Percentiles rank a stretch among this genome's conserved stretches.
Evolutionary conservation across 2,113 vertebrate species (phyloP).

Genomic region (Sphyrna mokarran): DNA sequence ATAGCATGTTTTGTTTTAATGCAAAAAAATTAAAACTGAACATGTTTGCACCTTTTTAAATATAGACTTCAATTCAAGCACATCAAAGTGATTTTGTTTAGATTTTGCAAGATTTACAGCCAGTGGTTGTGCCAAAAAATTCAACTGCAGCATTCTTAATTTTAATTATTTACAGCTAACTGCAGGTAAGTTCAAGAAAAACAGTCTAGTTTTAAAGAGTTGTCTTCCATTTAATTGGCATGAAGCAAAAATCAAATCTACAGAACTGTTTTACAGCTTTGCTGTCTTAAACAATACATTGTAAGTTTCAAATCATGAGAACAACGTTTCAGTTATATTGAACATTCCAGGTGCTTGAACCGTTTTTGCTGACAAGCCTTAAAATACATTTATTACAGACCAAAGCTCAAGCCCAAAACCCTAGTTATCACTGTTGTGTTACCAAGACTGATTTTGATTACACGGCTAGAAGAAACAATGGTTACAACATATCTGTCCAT

Average conservation of each 20-base stretch:
- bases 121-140: constrained; percentile 15
- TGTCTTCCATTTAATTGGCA: constrained; percentile 16
- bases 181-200: constrained; percentile 5
- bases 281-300: background rate
- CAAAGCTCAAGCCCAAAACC: background rate
- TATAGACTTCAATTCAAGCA: constrained; percentile 1
- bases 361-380: background rate
- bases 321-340: background rate
- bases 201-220: constrained; percentile 8
- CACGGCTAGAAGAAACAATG: background rate
- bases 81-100: constrained; percentile 1
- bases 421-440: background rate
- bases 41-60: constrained; percentile 26
- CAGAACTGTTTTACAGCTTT: background rate
- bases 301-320: background rate
- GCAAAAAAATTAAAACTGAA: background rate
- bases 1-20: background rate
- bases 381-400: background rate
- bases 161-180: constrained; percentile 26
- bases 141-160: constrained; percentile 1
- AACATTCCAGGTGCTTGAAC: background rate
- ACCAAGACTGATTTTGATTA: background rate
- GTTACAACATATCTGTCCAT: background rate
- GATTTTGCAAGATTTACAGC: constrained; percentile 31
- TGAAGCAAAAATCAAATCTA: background rate